These are phyloP conservation scores for Lordiphosa stackelbergi DNA, from an alignment of 1,140 invertebrate genomes.

Conservation along the genomic window DNA sequence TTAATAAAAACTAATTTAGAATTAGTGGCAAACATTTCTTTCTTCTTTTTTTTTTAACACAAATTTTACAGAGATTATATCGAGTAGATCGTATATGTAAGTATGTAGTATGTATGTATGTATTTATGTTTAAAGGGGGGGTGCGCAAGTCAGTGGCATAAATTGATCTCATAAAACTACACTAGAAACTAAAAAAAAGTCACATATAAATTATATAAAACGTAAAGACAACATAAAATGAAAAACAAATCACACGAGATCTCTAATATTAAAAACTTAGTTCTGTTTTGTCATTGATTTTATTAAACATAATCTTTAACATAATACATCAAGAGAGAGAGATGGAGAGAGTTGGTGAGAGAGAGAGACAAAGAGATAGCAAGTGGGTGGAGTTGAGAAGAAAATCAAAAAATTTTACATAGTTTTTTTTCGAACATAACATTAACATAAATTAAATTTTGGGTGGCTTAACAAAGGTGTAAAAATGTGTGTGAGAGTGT, in stretches of 20 bases:
- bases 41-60: slow-evolving; percentile 33
- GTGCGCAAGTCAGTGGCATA: slow-evolving; percentile 48
- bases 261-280: slow-evolving; percentile 51
- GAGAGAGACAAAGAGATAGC: slow-evolving; percentile 18
- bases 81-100: slow-evolving; percentile 22
- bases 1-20: slow-evolving; percentile 70
- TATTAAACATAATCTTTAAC: slow-evolving; percentile 34
- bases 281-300: slow-evolving; percentile 43
- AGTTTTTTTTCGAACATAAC: slow-evolving; percentile 41
- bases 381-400: slow-evolving; percentile 7
- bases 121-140: slow-evolving; percentile 2
- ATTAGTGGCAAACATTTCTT: slow-evolving; percentile 71
- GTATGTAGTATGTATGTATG: slow-evolving; percentile 2
- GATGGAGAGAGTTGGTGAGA: slow-evolving; percentile 2
- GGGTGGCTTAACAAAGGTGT: slow-evolving; percentile 42
- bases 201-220: slow-evolving; percentile 32
- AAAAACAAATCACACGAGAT: slow-evolving; percentile 44
- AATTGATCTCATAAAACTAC: slow-evolving; percentile 25
- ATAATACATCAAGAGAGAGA: slow-evolving; percentile 31
- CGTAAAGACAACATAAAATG: slow-evolving; percentile 25
- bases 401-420: slow-evolving; percentile 38
- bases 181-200: slow-evolving; percentile 41
- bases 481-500: slow-evolving; percentile 16
- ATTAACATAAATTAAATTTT: slow-evolving; percentile 45
- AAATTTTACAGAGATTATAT: slow-evolving; percentile 65